Percentiles rank a stretch among this genome's conserved stretches.
Conservation (phyloP, 2,888 invertebrate genomes). For the Drosophila paramelanica region DNA sequence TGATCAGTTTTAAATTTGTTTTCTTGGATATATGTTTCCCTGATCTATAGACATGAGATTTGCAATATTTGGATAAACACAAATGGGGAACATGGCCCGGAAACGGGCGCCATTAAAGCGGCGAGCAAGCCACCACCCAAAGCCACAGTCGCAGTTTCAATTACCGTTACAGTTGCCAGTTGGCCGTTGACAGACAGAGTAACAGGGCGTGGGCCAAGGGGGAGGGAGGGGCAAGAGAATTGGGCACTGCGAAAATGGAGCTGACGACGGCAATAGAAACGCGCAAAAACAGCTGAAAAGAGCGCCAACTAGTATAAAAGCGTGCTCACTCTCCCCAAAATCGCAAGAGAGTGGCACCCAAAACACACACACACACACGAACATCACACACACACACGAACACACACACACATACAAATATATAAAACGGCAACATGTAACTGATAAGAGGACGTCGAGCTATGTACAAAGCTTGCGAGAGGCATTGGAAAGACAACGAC, state of each 20-base stretch:
- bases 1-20: no score
- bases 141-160: constrained; percentile 73
- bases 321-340: constrained; percentile 46
- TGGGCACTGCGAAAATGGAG: constrained; percentile 49
- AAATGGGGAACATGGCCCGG: constrained; percentile 26
- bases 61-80: constrained; percentile 21
- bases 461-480: constrained; percentile 64
- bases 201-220: background rate
- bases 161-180: constrained; percentile 63
- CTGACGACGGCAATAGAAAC: constrained; percentile 57
- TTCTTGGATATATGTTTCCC: no score
- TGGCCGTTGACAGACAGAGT: constrained; percentile 28
- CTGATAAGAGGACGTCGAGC: constrained; percentile 60
- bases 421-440: constrained; percentile 38
- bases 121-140: constrained; percentile 51
- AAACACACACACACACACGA: constrained; percentile 4
- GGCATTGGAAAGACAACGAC: constrained; percentile 63
- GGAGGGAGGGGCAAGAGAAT: constrained; percentile 7
- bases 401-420: constrained; percentile 27
- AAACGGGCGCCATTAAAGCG: constrained; percentile 66
- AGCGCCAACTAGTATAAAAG: constrained; percentile 58
- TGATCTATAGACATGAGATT: background rate
- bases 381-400: constrained; percentile 26
- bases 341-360: constrained; percentile 37
- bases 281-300: constrained; percentile 64